Evolutionary conservation across 1,140 invertebrate species (phyloP).

Genomic region (Battus philenor): DNA sequence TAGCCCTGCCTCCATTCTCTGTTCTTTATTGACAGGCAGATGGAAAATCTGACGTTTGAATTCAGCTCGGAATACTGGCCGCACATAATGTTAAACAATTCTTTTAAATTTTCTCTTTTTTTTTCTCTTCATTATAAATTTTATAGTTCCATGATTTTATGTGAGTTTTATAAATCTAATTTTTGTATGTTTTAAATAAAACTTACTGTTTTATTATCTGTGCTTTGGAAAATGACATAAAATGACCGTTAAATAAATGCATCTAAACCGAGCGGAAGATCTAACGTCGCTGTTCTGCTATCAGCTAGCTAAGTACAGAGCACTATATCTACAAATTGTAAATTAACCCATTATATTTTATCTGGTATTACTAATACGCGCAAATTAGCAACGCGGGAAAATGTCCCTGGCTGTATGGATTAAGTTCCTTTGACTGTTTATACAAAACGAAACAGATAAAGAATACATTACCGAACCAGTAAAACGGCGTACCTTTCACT

Average conservation of each 20-base stretch:
- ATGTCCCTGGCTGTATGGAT: not conserved
- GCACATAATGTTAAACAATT: not conserved
- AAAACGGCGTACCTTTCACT: too few species aligned
- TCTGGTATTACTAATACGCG: constrained; percentile 1
- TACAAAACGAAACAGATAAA: constrained; percentile 1
- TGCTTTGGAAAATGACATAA: too few species aligned
- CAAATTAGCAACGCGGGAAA: constrained; percentile 8
- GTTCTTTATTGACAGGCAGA: constrained; percentile 16
- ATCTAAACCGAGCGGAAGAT: not conserved
- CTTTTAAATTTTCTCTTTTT: too few species aligned
- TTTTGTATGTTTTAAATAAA: too few species aligned
- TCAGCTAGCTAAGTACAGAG: constrained; percentile 2
- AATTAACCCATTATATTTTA: constrained; percentile 12
- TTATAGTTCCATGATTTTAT: too few species aligned
- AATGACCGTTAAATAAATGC: constrained; percentile 8
- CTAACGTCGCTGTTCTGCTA: not conserved
- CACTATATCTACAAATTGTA: constrained; percentile 7
- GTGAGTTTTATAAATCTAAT: too few species aligned
- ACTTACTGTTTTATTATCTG: too few species aligned
- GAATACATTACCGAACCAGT: too few species aligned
- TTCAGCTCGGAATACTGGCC: constrained; percentile 9
- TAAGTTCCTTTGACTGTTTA: constrained; percentile 8
- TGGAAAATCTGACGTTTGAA: constrained; percentile 18
- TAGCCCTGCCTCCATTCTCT: constrained; percentile 7
- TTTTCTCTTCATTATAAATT: not conserved